Evolutionary conservation across 2,797 vertebrate genomes (phyloP).

Genomic region (Siniperca scherzeri): DNA sequence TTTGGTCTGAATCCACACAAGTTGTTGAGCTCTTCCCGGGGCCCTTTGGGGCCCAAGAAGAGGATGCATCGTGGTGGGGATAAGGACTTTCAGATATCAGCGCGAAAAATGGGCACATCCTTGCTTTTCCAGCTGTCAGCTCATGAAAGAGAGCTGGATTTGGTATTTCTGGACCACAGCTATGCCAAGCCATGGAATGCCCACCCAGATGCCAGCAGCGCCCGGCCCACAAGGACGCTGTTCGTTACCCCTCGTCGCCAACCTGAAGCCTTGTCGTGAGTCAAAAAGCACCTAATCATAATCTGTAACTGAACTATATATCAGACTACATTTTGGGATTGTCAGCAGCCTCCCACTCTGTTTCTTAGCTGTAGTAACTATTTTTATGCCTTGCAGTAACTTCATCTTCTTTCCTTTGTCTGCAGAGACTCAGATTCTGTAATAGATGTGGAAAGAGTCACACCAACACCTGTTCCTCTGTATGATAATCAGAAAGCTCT

Average conservation of each 20-base stretch:
- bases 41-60: slow-evolving; percentile 68
- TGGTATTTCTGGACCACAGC: slow-evolving; percentile 96
- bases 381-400: not conserved
- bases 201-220: slow-evolving; percentile 96
- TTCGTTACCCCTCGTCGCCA: slow-evolving; percentile 94
- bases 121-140: slow-evolving; percentile 95
- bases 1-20: slow-evolving; percentile 42
- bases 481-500: slow-evolving; percentile 98
- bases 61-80: slow-evolving; percentile 91
- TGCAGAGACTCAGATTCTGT: slow-evolving; percentile 91
- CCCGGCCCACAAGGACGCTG: slow-evolving; percentile 93
- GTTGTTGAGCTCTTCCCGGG: slow-evolving; percentile 49
- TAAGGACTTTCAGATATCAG: slow-evolving; percentile 92
- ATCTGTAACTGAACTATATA: not conserved
- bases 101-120: slow-evolving; percentile 95
- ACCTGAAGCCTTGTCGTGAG: slow-evolving; percentile 89
- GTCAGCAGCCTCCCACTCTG: not conserved
- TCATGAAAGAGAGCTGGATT: slow-evolving; percentile 94
- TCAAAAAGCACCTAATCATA: slow-evolving; percentile 35
- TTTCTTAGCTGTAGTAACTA: not conserved
- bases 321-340: not conserved
- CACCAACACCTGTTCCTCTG: slow-evolving; percentile 89
- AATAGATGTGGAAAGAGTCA: slow-evolving; percentile 93
- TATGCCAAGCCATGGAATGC: slow-evolving; percentile 98
- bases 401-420: slow-evolving; percentile 13